Evolutionary conservation across 2,797 vertebrate species (phyloP).

Genomic region (Natrix natrix): DNA sequence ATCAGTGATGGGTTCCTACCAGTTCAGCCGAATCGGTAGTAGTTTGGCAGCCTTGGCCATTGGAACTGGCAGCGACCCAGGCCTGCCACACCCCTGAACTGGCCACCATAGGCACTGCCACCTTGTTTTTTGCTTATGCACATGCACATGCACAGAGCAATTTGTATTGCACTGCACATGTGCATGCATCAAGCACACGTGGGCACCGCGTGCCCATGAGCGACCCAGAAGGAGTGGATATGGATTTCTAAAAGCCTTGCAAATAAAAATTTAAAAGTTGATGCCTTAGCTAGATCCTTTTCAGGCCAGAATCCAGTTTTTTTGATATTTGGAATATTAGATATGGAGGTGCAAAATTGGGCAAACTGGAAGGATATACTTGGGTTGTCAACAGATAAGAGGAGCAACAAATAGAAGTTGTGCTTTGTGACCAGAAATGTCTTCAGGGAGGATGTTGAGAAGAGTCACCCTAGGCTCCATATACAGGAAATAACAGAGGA

Average conservation of each 20-base stretch:
- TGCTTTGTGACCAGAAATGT: background rate
- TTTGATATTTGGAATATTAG: background rate
- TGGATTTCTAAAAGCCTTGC: background rate
- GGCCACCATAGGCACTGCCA: no score
- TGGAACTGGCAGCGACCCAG: no score
- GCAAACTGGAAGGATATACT: background rate
- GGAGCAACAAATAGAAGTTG: background rate
- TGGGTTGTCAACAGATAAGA: background rate
- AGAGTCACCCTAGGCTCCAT: background rate
- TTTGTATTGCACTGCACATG: no score
- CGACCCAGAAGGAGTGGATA: no score
- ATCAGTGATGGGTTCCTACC: no score
- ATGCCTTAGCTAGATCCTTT: background rate
- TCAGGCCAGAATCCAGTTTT: background rate
- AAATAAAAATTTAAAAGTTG: background rate
- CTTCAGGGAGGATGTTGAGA: background rate
- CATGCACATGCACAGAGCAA: no score
- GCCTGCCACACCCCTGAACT: no score
- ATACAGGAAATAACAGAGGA: background rate
- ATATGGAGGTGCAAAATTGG: background rate
- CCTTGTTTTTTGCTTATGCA: no score
- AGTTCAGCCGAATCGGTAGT: no score
- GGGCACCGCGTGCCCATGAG: no score
- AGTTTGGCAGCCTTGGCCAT: no score
- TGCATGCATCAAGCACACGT: no score